Evolutionary conservation across 2,888 invertebrate genomes (phyloP).

Genomic region (Tuta absoluta): DNA sequence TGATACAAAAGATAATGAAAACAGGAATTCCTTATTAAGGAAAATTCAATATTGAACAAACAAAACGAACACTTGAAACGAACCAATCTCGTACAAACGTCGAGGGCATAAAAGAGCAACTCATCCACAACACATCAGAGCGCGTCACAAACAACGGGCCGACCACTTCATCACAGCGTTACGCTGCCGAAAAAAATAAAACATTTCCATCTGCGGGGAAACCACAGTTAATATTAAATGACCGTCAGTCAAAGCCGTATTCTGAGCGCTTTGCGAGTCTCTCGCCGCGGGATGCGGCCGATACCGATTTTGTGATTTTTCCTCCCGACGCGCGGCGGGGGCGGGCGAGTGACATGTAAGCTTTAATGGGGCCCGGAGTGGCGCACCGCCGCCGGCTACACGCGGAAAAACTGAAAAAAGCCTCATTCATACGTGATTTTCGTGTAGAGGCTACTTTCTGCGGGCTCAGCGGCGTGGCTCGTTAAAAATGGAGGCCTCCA

Average conservation of each 20-base stretch:
- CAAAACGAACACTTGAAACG: slow-evolving; percentile 58
- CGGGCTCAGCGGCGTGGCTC: slow-evolving; percentile 73
- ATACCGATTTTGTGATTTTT: slow-evolving; percentile 79
- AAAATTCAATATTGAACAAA: slow-evolving; percentile 28
- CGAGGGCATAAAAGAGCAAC: slow-evolving; percentile 70
- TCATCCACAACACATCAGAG: slow-evolving; percentile 68
- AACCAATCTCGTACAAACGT: slow-evolving; percentile 61
- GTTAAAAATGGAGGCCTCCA: slow-evolving; percentile 79
- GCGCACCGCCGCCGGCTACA: slow-evolving; percentile 67
- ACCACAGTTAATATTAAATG: slow-evolving; percentile 82
- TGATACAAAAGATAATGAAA: slow-evolving; percentile 18
- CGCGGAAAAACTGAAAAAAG: slow-evolving; percentile 77
- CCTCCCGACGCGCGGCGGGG: slow-evolving; percentile 48
- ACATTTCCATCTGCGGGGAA: slow-evolving; percentile 79
- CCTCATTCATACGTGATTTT: slow-evolving; percentile 80
- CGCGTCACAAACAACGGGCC: slow-evolving; percentile 74
- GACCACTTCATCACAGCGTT: slow-evolving; percentile 78
- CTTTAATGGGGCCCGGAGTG: slow-evolving; percentile 77
- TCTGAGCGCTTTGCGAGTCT: slow-evolving; percentile 66
- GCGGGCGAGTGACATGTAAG: slow-evolving; percentile 77
- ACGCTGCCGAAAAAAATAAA: slow-evolving; percentile 72
- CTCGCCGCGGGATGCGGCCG: slow-evolving; percentile 71
- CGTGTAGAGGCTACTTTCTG: slow-evolving; percentile 80
- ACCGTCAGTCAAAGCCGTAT: slow-evolving; percentile 79
- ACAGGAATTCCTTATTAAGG: slow-evolving; percentile 17